These are phyloP conservation scores for Parambassis ranga DNA, from an alignment of 2,797 vertebrate genomes.

Conservation along the genomic window DNA sequence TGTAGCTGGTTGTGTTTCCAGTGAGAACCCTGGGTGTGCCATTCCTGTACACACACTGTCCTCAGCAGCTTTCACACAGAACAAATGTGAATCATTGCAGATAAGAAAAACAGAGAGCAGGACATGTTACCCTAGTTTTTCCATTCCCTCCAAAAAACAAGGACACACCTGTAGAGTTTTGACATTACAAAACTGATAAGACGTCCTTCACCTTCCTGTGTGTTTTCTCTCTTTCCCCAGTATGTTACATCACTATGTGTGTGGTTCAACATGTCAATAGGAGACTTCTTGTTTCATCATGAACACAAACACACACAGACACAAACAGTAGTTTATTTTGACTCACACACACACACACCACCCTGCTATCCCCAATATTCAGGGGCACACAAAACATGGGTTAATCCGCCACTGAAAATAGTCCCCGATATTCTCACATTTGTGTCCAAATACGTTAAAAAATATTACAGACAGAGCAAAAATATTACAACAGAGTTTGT, in stretches of 20 bases:
- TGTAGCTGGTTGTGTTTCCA: no score
- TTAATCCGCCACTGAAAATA: neutral
- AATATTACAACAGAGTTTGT: no score
- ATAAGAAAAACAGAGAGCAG: slow-evolving; percentile 17
- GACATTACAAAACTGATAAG: slow-evolving; percentile 62
- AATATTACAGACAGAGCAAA: no score
- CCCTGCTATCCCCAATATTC: neutral
- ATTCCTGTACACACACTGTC: no score
- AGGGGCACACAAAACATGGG: neutral
- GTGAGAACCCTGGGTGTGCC: no score
- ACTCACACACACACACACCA: neutral
- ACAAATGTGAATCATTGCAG: slow-evolving; percentile 5
- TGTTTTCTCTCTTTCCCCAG: neutral
- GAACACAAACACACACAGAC: neutral
- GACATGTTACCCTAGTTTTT: slow-evolving; percentile 25
- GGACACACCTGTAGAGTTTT: slow-evolving; percentile 50
- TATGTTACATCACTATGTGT: slow-evolving; percentile 51
- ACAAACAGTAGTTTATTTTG: neutral
- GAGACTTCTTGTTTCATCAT: neutral
- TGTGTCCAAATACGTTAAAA: no score
- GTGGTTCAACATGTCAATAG: no score
- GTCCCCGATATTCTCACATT: no score
- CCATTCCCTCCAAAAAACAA: slow-evolving; percentile 48
- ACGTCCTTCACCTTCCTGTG: slow-evolving; percentile 12
- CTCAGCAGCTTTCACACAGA: no score